Base-by-base conservation (phyloP, 1,140 invertebrate species). In the Chironomus striatipennis region DNA sequence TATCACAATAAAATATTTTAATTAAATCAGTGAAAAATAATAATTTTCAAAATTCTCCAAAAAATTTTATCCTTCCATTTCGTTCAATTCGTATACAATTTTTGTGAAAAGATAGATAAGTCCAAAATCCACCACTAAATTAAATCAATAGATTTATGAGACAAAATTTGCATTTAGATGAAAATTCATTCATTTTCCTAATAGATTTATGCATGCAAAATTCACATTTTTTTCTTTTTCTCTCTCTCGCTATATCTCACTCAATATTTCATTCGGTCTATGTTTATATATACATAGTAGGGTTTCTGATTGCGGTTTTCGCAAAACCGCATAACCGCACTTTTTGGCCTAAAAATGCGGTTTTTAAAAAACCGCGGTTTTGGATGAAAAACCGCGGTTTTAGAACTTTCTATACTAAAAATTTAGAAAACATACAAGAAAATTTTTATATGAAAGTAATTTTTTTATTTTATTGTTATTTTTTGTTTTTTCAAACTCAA, bases 101-200 rank as follows among this genome's bases (percentile, higher is more conserved):
- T 57, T 57, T n/a, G n/a, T 57, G 10, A 57, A 10, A n/a, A 67
- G 65, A 21, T 18, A 70, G 17, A 70, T 70, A 21, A 70, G 65
- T 70, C 20, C 65, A 9, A 70, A 12, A 10, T 12, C 47, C 9
- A 12, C n/a, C 65, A 18, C 17, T 18, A 70, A 70, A 70, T 70
- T 20, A 18, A 70, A 70, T 70, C 65, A 70, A 18, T 70, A 21
- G 20, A 70, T 70, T 70, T 70, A 70, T 70, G 20, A 70, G 17
- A 20, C 9, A 57, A 70, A 70, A 70, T 70, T 70, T 70, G 65
- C 65, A 70, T 70, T 70, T 70, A 70, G 20, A 70, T 70, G 17
- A 21, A 70, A 70, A 70, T 70, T 70, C 20, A 21, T 70, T 21
- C 47, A n/a, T 57, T 18, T 70, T 70, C n/a, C 20, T 70, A 70